Percentiles rank a stretch among this genome's conserved stretches.
phyloP scores from a whole-genome alignment of 2,888 invertebrate species.

The Ichneumon xanthorius region DNA sequence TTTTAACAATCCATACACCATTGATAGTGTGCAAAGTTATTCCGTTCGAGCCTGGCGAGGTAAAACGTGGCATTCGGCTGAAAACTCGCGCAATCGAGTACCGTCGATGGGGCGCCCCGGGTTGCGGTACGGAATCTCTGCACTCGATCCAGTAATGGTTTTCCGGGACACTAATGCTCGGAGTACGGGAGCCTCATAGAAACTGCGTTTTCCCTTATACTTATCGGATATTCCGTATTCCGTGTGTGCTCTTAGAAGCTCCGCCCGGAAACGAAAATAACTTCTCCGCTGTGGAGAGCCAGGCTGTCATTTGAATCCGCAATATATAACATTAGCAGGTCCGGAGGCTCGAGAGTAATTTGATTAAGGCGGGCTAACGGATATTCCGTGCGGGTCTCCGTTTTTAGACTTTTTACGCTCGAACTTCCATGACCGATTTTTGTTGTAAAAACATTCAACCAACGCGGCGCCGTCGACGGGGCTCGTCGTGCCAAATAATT shows the following conservation, averaged over 20 bases:
- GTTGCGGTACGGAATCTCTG: neutral
- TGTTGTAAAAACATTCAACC: neutral
- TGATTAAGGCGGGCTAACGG: neutral
- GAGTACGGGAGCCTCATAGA: neutral
- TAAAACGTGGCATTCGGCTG: neutral
- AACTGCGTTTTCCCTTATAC: neutral
- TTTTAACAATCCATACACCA: neutral
- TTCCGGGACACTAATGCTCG: neutral
- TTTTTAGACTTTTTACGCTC: neutral
- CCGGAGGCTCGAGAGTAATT: neutral
- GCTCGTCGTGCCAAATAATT: no score
- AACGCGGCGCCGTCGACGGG: no score
- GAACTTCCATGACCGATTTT: neutral
- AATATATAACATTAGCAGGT: neutral
- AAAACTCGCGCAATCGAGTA: neutral
- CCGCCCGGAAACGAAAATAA: neutral
- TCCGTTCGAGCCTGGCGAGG: neutral
- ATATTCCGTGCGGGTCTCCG: neutral
- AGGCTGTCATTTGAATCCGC: neutral
- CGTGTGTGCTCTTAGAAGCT: neutral
- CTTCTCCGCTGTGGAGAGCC: neutral
- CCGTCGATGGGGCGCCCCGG: neutral
- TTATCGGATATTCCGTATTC: neutral
- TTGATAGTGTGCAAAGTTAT: neutral
- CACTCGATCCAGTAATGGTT: slow-evolving; percentile 6